These are phyloP conservation scores for Lacanobia oleracea DNA, from an alignment of 2,888 invertebrate species.

Conservation along the genomic window DNA sequence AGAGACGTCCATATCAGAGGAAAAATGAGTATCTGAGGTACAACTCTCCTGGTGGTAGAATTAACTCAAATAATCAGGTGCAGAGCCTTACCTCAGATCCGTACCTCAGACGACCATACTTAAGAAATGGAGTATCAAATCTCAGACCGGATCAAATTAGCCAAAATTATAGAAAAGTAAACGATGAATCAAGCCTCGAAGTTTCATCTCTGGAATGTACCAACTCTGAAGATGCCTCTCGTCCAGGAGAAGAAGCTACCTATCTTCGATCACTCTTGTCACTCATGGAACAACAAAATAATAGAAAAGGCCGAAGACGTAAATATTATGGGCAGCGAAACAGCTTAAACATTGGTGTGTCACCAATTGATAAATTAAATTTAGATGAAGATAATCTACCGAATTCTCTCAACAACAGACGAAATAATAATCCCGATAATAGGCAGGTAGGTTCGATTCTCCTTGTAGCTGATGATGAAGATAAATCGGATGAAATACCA, in stretches of 20 bases:
- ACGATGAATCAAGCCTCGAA: conserved; percentile 13
- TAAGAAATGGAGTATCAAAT: conserved; percentile 4
- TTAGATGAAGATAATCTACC: conserved; percentile 1
- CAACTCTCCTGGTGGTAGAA: not conserved
- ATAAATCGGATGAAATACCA: conserved; percentile 21
- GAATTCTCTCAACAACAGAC: conserved; percentile 5
- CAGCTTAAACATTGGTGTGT: conserved; percentile 6
- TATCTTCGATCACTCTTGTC: conserved; percentile 20
- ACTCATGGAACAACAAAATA: conserved; percentile 6
- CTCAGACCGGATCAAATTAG: not conserved
- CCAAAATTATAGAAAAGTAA: conserved; percentile 9
- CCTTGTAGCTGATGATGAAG: conserved; percentile 14
- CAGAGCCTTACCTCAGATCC: not conserved
- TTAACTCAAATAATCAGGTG: not conserved
- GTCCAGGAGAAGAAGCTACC: conserved; percentile 15
- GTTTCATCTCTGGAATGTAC: conserved; percentile 12
- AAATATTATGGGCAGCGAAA: conserved; percentile 5
- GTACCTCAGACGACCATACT: conserved; percentile 13
- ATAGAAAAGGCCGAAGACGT: not conserved
- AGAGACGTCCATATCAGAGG: conserved; percentile 1
- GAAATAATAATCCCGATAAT: not conserved
- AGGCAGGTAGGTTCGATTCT: conserved; percentile 20
- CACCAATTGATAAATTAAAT: conserved; percentile 9
- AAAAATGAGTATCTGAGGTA: conserved; percentile 4
- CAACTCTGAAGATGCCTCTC: not conserved